These are phyloP conservation scores for Ametastegia equiseti DNA, from an alignment of 2,888 invertebrate genomes.

Conservation along the genomic window DNA sequence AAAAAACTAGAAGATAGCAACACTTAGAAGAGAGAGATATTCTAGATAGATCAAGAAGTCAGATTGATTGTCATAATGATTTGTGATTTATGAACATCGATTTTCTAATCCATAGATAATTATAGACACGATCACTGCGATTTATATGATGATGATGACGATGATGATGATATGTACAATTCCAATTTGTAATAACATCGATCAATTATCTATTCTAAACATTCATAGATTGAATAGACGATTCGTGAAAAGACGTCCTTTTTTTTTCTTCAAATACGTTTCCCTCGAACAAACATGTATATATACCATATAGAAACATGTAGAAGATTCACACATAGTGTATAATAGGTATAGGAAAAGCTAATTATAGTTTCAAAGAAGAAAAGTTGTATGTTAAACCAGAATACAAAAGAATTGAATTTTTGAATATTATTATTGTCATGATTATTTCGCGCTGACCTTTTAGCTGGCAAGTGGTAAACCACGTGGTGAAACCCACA, in stretches of 20 bases:
- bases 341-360: neutral
- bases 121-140: neutral
- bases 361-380: neutral
- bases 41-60: no score
- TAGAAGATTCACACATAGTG: neutral
- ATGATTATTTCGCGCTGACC: conserved; percentile 71
- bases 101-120: conserved; percentile 2
- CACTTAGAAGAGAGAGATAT: no score
- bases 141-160: no score
- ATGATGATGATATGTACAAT: neutral
- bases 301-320: neutral
- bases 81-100: neutral
- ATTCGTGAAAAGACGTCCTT: conserved; percentile 28
- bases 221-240: conserved; percentile 42
- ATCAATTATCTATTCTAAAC: conserved; percentile 48
- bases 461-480: conserved; percentile 78
- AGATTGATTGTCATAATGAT: neutral
- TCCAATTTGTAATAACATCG: no score
- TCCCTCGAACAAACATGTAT: neutral
- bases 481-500: conserved; percentile 79
- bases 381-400: neutral
- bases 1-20: no score
- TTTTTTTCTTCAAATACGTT: neutral
- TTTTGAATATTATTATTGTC: conserved; percentile 33
- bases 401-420: neutral